Evolutionary conservation across 2,113 vertebrate genomes (phyloP).

Genomic region (Empidonax alnorum): DNA sequence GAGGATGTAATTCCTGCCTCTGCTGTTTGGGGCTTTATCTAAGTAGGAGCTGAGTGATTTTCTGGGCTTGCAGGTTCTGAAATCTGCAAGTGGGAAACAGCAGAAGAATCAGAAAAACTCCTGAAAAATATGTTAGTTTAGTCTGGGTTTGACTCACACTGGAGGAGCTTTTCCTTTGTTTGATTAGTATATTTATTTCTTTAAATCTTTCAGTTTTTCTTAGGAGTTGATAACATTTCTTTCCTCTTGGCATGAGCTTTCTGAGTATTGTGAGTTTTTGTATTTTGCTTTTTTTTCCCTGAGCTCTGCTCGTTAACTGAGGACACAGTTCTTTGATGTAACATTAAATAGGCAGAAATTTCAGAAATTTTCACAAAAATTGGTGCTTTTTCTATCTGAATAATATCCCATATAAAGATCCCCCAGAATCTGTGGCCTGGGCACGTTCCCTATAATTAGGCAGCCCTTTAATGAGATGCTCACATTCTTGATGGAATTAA

Average conservation of each 20-base stretch:
- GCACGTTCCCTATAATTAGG: constrained; percentile 61
- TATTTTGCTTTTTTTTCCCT: neutral
- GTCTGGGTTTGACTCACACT: neutral
- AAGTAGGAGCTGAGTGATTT: neutral
- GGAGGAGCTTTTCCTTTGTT: neutral
- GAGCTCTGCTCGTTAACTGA: neutral
- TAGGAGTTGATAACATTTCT: neutral
- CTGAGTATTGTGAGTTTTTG: neutral
- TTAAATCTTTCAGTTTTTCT: neutral
- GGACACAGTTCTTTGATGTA: neutral
- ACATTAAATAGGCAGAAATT: neutral
- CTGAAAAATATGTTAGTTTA: neutral
- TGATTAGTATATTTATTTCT: neutral
- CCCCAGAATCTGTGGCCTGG: constrained; percentile 25
- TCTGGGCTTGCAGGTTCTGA: neutral
- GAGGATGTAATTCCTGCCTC: neutral
- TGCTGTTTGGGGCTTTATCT: neutral
- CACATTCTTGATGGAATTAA: constrained; percentile 56
- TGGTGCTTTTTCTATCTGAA: neutral
- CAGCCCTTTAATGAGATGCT: constrained; percentile 53
- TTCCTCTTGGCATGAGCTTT: neutral
- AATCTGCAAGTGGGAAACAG: neutral
- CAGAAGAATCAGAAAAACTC: neutral
- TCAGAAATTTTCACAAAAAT: neutral
- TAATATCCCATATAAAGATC: neutral